Conservation (phyloP, 2,888 invertebrate species). For the Imbricaverruca yamaguchii region DNA sequence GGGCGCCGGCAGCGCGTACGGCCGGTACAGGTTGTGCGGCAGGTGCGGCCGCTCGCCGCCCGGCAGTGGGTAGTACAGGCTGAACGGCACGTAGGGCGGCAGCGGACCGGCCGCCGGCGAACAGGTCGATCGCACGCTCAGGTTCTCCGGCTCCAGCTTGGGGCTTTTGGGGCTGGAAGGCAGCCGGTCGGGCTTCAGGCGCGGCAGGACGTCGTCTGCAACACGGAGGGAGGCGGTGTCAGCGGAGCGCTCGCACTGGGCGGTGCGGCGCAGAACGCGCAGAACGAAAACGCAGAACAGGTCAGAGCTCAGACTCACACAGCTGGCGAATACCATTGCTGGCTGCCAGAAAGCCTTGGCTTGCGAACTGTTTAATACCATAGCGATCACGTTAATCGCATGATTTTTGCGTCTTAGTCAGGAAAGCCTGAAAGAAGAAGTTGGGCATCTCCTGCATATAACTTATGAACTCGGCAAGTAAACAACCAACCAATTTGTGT, state of each 20-base stretch:
- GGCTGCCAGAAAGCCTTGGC: too few relatives aligned
- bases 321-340: too few relatives aligned
- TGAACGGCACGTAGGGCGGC: not conserved
- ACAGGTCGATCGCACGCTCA: not conserved
- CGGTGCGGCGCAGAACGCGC: too few relatives aligned
- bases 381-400: too few relatives aligned
- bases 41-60: not conserved
- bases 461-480: too few relatives aligned
- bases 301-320: not conserved
- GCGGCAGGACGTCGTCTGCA: slow-evolving; percentile 11
- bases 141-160: not conserved
- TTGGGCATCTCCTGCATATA: too few relatives aligned
- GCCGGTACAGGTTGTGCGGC: slow-evolving; percentile 21
- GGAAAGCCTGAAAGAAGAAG: too few relatives aligned
- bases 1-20: slow-evolving; percentile 25
- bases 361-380: too few relatives aligned
- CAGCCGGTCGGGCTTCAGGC: slow-evolving; percentile 19
- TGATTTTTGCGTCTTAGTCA: too few relatives aligned
- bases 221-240: not conserved
- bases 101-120: not conserved
- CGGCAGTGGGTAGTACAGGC: slow-evolving; percentile 19
- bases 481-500: too few relatives aligned
- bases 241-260: not conserved
- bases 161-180: not conserved
- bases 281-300: not conserved